Evolutionary conservation across 1,140 invertebrate genomes (phyloP).

Genomic region (Leptinotarsa defecta): DNA sequence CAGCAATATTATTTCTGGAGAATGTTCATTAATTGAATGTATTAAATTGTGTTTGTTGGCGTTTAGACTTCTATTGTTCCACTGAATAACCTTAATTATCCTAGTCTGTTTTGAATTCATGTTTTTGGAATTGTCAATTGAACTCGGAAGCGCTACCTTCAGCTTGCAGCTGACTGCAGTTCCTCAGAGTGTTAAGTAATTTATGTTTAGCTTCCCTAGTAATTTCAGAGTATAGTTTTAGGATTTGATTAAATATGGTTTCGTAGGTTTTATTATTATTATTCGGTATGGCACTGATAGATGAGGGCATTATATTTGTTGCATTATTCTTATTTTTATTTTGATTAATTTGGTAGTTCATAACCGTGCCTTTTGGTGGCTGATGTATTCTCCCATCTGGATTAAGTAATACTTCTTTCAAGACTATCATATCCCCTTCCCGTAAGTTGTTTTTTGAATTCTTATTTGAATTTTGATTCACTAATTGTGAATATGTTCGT

Average conservation of each 20-base stretch:
- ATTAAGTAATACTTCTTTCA: too few species aligned
- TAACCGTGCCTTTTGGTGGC: background rate
- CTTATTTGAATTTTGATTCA: too few species aligned
- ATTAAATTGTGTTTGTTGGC: conserved; percentile 23
- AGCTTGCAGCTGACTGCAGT: too few species aligned
- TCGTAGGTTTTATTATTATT: background rate
- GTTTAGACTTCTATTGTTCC: conserved; percentile 18
- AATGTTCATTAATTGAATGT: conserved; percentile 3
- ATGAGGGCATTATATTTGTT: background rate
- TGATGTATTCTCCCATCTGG: conserved; percentile 11
- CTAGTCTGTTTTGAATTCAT: background rate
- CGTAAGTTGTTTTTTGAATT: too few species aligned
- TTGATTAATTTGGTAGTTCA: background rate
- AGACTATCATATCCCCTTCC: too few species aligned
- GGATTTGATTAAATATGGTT: background rate
- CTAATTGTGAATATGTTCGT: too few species aligned
- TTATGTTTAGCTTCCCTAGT: background rate
- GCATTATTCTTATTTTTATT: background rate
- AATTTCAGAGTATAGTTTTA: background rate
- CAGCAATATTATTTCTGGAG: conserved; percentile 26
- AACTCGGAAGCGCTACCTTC: background rate
- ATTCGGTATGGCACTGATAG: background rate
- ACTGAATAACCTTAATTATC: conserved; percentile 10
- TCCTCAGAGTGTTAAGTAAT: background rate
- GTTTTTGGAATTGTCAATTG: background rate